A percentile compares a stretch with the other conserved stretches of the same genome.
These are phyloP conservation scores for Pogonocherus hispidulus DNA, from an alignment of 2,888 invertebrate genomes.

Conservation along the genomic window DNA sequence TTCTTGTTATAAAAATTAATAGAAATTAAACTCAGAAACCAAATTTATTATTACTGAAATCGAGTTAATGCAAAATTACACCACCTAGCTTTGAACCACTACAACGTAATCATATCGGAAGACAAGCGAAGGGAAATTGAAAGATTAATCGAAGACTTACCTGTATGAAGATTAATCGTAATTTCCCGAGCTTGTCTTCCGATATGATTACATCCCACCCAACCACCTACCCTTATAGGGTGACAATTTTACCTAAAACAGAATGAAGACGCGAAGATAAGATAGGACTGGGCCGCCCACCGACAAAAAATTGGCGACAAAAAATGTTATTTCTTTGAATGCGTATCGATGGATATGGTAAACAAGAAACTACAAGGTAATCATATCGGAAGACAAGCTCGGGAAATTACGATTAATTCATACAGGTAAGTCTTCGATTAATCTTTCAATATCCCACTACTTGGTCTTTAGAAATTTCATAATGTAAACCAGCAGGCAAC, in stretches of 20 bases:
- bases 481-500: no score
- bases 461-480: no score
- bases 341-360: not conserved
- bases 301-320: not conserved
- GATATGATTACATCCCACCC: constrained; percentile 7
- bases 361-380: constrained; percentile 1
- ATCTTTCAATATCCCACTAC: constrained; percentile 17
- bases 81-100: constrained; percentile 5
- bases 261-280: not conserved
- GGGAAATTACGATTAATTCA: constrained; percentile 26
- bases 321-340: not conserved
- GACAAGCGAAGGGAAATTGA: constrained; percentile 42
- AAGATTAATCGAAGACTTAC: constrained; percentile 27
- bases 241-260: not conserved
- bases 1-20: no score
- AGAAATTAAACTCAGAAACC: no score
- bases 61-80: constrained; percentile 1
- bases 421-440: constrained; percentile 7
- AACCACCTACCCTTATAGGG: constrained; percentile 2
- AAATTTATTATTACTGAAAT: not conserved
- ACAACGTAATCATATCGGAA: constrained; percentile 37
- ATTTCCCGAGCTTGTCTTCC: constrained; percentile 2
- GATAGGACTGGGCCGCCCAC: not conserved
- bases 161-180: constrained; percentile 7
- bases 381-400: constrained; percentile 32